Conservation (phyloP, 35 echinoderm and acorn worm species). For the Apostichopus japonicus region DNA sequence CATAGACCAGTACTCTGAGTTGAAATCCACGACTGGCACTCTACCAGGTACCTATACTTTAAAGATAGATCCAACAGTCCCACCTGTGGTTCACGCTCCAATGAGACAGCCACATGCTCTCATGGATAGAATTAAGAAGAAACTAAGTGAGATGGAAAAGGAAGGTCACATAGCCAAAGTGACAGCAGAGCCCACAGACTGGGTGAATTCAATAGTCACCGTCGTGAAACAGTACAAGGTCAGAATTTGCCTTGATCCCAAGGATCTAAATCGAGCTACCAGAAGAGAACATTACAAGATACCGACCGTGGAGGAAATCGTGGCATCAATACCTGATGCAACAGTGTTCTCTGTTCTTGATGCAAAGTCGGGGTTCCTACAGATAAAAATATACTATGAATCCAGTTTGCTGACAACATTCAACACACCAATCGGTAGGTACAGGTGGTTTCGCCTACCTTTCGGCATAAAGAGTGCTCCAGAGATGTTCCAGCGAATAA, state of each 20-base stretch:
- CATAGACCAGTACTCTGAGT: conserved; percentile 65
- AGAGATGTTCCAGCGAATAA: conserved; percentile 78
- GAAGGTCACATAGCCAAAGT: conserved; percentile 66
- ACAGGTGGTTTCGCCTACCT: conserved; percentile 79
- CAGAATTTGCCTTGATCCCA: conserved; percentile 60
- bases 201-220: conserved; percentile 56
- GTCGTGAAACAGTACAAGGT: conserved; percentile 50
- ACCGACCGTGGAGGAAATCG: conserved; percentile 56
- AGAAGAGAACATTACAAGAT: conserved; percentile 63
- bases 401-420: conserved; percentile 84
- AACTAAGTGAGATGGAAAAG: conserved; percentile 61
- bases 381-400: conserved; percentile 78
- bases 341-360: conserved; percentile 60
- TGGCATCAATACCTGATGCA: conserved; percentile 53
- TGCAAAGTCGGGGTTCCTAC: conserved; percentile 70
- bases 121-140: neutral
- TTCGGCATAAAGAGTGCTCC: conserved; percentile 87
- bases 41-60: conserved; percentile 77
- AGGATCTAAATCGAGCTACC: conserved; percentile 58
- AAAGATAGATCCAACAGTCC: conserved; percentile 70
- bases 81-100: conserved; percentile 76
- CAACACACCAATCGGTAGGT: conserved; percentile 69
- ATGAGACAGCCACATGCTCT: conserved; percentile 61
- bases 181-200: conserved; percentile 32
- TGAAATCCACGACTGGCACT: conserved; percentile 55